Base-by-base conservation (phyloP, 2,888 invertebrate species). In the Meteorus cinctellus region DNA sequence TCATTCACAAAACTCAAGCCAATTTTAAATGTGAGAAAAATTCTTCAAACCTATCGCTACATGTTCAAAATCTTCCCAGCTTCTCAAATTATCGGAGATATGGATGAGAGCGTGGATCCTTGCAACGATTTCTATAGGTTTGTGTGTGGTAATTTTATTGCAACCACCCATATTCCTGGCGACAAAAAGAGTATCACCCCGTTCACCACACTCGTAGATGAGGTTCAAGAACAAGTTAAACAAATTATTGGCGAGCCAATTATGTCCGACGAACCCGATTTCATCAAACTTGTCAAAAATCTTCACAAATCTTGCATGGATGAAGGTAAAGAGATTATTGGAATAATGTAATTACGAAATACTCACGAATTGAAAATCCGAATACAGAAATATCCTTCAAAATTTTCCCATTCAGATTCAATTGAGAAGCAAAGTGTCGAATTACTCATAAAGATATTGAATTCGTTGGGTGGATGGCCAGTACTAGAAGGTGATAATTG, bases 271-370 rank as follows among this genome's bases (percentile, higher is more conserved):
- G 95, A 95, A 81, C 93, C 94, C 0, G 92, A 92, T 81, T 94
- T 95, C 0, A 95, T 96, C 87, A 91, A 90, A 73, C 92, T 96
- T 77, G 95, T 95, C 24, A 97, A 96, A 89, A 93, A 94, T 29
- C 90, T 97, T 78, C 98, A 96, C 91, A 92, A 93, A 84, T 94
- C 96, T 70, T 98, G 97, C 90, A 95, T 97, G 94, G 96, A 97
- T 87, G 94, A 94, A 90, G 93, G 96, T 96, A 48, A n/a, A 12
- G 6, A 34, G 1, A 16, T n/a, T 16, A 48, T n/a, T 3, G 4
- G 14, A 8, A 16, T n/a, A 3, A n/a, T 4, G 6, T 2, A 12
- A n/a, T 34, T 34, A 34, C 34, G 6, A 34, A 6, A 34, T 3
- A 34, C 34, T 4, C 6, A n/a, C n/a, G n/a, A n/a, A n/a, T n/a